phyloP scores from a whole-genome alignment of 1,140 invertebrate genomes.

The Manduca sexta region DNA sequence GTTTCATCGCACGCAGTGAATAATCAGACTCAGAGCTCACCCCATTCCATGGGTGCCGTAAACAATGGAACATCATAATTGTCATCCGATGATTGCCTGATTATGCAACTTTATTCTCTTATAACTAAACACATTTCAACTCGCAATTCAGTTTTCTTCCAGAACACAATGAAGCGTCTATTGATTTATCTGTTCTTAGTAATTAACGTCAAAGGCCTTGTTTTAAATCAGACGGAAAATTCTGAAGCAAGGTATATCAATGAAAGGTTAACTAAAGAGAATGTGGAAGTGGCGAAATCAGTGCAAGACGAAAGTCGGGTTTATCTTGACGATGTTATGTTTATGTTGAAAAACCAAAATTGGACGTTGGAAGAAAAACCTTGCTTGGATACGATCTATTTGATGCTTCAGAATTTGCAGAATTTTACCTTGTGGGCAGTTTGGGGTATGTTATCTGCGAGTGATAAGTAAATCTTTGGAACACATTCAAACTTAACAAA shows the following conservation, averaged over 20 bases:
- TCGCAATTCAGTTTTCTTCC: constrained; percentile 3
- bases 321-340: constrained; percentile 55
- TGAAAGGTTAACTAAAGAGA: background rate
- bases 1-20: background rate
- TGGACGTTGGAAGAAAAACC: constrained; percentile 49
- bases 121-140: constrained; percentile 28
- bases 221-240: constrained; percentile 5
- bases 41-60: background rate
- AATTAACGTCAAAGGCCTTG: constrained; percentile 7
- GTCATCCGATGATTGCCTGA: constrained; percentile 26
- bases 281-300: background rate
- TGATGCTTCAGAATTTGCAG: constrained; percentile 38
- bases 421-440: constrained; percentile 63
- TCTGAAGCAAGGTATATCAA: background rate
- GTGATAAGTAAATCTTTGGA: too few relatives aligned
- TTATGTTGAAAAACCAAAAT: constrained; percentile 41
- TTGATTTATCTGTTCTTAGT: constrained; percentile 1
- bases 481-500: too few relatives aligned
- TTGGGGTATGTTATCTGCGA: constrained; percentile 45
- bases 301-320: constrained; percentile 25
- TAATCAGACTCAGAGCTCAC: background rate
- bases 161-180: constrained; percentile 1
- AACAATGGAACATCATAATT: constrained; percentile 15
- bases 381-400: constrained; percentile 42
- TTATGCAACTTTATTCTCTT: constrained; percentile 40